These are phyloP conservation scores for Pocota personata DNA, from an alignment of 2,888 invertebrate genomes.

Conservation along the genomic window DNA sequence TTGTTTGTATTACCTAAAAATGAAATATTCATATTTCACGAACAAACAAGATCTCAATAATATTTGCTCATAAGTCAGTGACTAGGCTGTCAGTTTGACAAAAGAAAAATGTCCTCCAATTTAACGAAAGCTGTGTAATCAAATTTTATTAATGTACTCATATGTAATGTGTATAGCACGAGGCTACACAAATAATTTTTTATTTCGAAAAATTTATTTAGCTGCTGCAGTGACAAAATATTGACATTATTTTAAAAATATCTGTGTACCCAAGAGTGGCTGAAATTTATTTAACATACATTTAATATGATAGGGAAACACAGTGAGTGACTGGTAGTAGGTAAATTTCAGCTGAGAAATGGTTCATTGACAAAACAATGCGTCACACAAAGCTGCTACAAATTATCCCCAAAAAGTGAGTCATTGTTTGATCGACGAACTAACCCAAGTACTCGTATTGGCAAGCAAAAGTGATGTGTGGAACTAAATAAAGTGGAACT, in stretches of 20 bases:
- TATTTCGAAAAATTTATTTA: neutral
- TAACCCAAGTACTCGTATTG: too few relatives aligned
- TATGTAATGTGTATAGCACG: neutral
- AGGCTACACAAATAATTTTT: neutral
- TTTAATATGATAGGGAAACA: neutral
- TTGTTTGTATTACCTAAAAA: neutral
- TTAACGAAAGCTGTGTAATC: neutral
- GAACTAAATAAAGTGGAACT: too few relatives aligned
- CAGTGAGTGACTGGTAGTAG: neutral
- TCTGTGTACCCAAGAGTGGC: neutral
- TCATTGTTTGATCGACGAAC: too few relatives aligned
- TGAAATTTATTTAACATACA: neutral
- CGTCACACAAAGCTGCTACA: too few relatives aligned
- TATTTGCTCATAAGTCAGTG: slow-evolving; percentile 6
- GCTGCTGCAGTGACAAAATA: neutral
- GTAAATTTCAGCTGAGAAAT: too few relatives aligned
- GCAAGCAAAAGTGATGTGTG: too few relatives aligned
- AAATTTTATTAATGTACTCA: neutral
- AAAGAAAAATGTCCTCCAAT: neutral
- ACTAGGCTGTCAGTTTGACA: neutral
- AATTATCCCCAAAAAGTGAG: too few relatives aligned
- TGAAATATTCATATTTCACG: neutral
- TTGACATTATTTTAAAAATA: neutral
- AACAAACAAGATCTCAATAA: neutral
- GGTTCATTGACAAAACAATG: too few relatives aligned